Evolutionary conservation across 2,888 invertebrate genomes (phyloP).

Genomic region (Venusia cambrica): DNA sequence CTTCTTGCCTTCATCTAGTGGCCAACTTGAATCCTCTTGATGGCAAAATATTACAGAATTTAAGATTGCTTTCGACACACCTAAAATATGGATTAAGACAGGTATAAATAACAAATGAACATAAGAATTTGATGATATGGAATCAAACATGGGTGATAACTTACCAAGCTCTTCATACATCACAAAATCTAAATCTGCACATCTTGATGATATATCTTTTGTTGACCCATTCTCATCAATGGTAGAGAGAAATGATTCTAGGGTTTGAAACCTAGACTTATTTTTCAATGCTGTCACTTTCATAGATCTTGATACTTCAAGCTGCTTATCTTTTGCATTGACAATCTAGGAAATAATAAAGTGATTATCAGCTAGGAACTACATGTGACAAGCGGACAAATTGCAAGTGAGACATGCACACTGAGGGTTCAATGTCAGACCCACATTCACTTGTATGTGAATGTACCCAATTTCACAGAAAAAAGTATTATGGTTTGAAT

Average conservation of each 20-base stretch:
- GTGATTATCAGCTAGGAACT: too few relatives aligned
- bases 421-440: too few relatives aligned
- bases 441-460: too few relatives aligned
- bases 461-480: too few relatives aligned
- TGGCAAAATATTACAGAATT: conserved; percentile 99
- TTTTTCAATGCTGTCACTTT: conserved; percentile 81
- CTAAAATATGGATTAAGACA: conserved; percentile 54
- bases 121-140: background rate
- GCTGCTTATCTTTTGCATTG: conserved; percentile 80
- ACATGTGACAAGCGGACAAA: too few relatives aligned
- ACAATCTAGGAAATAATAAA: conserved; percentile 68
- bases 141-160: too few relatives aligned
- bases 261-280: conserved; percentile 82
- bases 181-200: conserved; percentile 86
- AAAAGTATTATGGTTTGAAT: too few relatives aligned
- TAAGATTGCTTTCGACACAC: conserved; percentile 96
- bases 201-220: conserved; percentile 84
- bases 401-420: too few relatives aligned
- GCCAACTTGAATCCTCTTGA: conserved; percentile 99
- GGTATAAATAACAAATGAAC: background rate
- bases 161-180: conserved; percentile 84
- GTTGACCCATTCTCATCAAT: conserved; percentile 66
- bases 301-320: conserved; percentile 85
- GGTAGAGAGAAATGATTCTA: conserved; percentile 84
- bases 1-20: conserved; percentile 94